Conservation (phyloP, 2,888 invertebrate genomes). For the Drosophila vallismaia region DNA sequence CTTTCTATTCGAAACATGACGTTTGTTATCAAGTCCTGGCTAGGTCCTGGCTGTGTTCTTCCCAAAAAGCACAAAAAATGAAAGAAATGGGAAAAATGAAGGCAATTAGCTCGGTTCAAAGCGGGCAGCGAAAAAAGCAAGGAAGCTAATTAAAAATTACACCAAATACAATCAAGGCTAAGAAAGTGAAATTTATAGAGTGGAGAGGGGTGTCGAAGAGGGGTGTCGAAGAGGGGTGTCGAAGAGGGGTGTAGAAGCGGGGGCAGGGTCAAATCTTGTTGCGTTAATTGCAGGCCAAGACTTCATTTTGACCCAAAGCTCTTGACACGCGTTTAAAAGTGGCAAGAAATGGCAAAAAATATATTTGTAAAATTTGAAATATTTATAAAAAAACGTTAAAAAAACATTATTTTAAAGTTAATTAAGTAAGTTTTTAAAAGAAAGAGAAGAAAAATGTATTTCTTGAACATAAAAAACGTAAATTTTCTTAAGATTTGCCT, state of each 20-base stretch:
- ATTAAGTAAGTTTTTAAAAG: too few relatives aligned
- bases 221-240: neutral
- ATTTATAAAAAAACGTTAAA: too few relatives aligned
- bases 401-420: too few relatives aligned
- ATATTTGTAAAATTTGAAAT: too few relatives aligned
- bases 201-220: neutral
- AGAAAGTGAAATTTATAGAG: neutral
- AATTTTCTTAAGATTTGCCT: too few relatives aligned
- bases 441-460: too few relatives aligned
- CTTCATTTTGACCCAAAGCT: conserved; percentile 11
- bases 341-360: neutral
- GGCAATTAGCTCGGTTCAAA: conserved; percentile 33
- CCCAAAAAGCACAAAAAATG: neutral
- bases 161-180: conserved; percentile 35
- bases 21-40: neutral
- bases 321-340: conserved; percentile 1
- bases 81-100: conserved; percentile 6
- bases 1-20: conserved; percentile 12
- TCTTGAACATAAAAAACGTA: too few relatives aligned
- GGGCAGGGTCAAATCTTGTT: conserved; percentile 30
- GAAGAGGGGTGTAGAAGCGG: neutral
- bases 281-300: conserved; percentile 32
- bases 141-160: conserved; percentile 51
- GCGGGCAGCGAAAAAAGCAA: conserved; percentile 16
- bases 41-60: neutral